phyloP scores from a whole-genome alignment of 2,888 invertebrate genomes.

The Balanococcus diminutus region DNA sequence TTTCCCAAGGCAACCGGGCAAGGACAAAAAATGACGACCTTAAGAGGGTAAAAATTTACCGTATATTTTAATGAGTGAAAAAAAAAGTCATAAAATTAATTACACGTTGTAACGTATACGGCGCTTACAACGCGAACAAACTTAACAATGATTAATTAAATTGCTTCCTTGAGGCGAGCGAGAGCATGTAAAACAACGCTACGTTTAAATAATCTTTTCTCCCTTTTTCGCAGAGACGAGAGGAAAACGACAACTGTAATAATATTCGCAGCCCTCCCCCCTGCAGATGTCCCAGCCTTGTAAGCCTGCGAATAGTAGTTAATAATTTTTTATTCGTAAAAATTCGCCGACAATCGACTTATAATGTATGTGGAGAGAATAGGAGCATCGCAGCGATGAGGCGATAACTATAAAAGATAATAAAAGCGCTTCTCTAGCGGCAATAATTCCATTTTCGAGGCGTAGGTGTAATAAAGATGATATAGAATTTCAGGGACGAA shows the following conservation, averaged over 20 bases:
- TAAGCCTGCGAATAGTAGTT: conserved; percentile 8
- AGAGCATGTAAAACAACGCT: conserved; percentile 9
- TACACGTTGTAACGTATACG: conserved; percentile 47
- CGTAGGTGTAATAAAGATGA: conserved; percentile 55
- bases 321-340: conserved; percentile 50
- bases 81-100: conserved; percentile 48
- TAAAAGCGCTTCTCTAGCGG: conserved; percentile 51
- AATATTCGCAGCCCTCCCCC: neutral
- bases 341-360: conserved; percentile 51
- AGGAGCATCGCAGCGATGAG: neutral
- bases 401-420: conserved; percentile 54
- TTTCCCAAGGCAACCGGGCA: neutral
- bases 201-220: conserved; percentile 18
- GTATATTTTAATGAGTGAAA: neutral
- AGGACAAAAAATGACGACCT: neutral
- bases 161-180: conserved; percentile 39
- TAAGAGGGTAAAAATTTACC: neutral
- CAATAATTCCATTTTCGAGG: conserved; percentile 53
- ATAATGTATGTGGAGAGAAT: conserved; percentile 47
- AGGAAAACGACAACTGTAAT: conserved; percentile 17
- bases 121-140: conserved; percentile 6
- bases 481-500: conserved; percentile 42
- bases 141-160: conserved; percentile 54
- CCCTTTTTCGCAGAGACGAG: no score
- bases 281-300: neutral